These are phyloP conservation scores for Brienomyrus longianalis DNA, from an alignment of 2,113 vertebrate species.

Conservation along the genomic window DNA sequence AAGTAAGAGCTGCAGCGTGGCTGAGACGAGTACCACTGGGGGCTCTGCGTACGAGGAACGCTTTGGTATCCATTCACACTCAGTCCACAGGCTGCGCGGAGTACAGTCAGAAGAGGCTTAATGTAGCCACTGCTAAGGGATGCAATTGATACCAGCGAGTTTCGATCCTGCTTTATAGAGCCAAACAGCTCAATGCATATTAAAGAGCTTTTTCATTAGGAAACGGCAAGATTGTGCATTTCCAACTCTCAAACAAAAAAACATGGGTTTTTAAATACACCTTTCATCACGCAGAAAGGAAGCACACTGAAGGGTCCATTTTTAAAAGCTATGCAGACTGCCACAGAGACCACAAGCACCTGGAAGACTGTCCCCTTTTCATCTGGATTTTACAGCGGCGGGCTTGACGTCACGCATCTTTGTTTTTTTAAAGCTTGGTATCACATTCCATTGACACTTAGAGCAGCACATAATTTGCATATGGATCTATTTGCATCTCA, in stretches of 20 bases:
- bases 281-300: not conserved
- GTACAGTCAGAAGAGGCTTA: not conserved
- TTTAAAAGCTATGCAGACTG: not conserved
- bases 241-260: not conserved
- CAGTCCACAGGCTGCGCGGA: not conserved
- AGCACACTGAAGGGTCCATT: not conserved
- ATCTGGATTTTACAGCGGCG: not conserved
- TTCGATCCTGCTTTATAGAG: not conserved
- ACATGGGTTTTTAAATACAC: not conserved
- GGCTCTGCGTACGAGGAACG: not conserved
- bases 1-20: not conserved
- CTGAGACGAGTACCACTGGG: not conserved
- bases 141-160: not conserved
- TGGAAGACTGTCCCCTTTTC: not conserved
- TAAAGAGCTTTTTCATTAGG: not conserved
- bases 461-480: not conserved
- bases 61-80: not conserved
- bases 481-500: not conserved
- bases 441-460: not conserved
- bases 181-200: not conserved
- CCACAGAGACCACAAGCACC: not conserved
- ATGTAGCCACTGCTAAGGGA: not conserved
- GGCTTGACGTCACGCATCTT: not conserved
- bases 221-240: not conserved
- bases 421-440: not conserved